Evolutionary conservation across 2,797 vertebrate genomes (phyloP).

Genomic region (Crocodylus rhombifer): DNA sequence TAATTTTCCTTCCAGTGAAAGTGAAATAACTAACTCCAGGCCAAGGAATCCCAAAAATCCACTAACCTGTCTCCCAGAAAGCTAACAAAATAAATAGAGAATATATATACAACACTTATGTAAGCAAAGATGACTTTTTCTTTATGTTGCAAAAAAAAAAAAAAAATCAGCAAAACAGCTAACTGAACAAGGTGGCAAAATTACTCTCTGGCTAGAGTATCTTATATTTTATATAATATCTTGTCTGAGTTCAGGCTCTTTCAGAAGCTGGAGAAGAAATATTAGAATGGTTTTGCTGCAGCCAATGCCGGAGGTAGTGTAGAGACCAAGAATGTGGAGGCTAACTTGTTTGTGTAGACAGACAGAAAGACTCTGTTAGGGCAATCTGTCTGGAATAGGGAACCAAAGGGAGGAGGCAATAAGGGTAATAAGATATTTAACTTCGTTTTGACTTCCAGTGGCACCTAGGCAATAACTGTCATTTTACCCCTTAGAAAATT

Average conservation of each 20-base stretch:
- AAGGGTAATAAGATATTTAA: slow-evolving; percentile 8
- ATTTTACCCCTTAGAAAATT: not conserved
- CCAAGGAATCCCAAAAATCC: slow-evolving; percentile 7
- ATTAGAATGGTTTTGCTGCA: slow-evolving; percentile 66
- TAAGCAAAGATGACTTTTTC: not conserved
- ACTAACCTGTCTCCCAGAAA: slow-evolving; percentile 20
- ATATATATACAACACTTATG: not conserved
- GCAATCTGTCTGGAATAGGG: slow-evolving; percentile 57
- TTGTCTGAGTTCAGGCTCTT: slow-evolving; percentile 45
- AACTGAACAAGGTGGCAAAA: slow-evolving; percentile 37
- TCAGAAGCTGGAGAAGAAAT: slow-evolving; percentile 56
- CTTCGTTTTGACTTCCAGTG: not conserved
- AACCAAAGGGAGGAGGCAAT: slow-evolving; percentile 52
- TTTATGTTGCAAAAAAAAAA: slow-evolving; percentile 10
- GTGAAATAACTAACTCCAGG: slow-evolving; percentile 23
- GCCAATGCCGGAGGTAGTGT: slow-evolving; percentile 67
- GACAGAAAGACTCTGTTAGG: slow-evolving; percentile 60
- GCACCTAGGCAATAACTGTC: not conserved
- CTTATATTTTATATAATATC: slow-evolving; percentile 14
- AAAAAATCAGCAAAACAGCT: not conserved
- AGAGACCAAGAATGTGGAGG: slow-evolving; percentile 63
- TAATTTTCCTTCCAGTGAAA: slow-evolving; percentile 38
- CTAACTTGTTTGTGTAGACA: slow-evolving; percentile 69
- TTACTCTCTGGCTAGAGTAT: not conserved
- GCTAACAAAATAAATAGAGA: slow-evolving; percentile 11